Conservation (phyloP, 2,888 invertebrate genomes). For the Apantesis nais region DNA sequence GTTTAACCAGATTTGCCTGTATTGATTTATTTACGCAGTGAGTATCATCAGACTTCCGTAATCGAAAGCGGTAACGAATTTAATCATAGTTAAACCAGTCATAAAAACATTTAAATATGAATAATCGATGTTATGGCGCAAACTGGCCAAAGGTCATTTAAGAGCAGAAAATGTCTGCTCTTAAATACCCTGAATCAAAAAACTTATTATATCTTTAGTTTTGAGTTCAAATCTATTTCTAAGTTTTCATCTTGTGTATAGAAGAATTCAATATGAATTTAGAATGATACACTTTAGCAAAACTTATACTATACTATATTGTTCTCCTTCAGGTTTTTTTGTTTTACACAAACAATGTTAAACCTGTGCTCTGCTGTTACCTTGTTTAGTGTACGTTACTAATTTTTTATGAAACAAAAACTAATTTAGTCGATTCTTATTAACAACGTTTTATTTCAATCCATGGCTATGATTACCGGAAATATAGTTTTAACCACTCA, state of each 20-base stretch:
- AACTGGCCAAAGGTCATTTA: neutral
- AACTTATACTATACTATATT: neutral
- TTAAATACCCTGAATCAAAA: too few species aligned
- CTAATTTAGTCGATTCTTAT: neutral
- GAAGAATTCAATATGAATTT: neutral
- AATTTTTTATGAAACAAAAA: neutral
- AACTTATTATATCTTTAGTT: neutral
- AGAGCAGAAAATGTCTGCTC: neutral
- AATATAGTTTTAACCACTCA: neutral
- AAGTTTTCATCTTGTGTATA: neutral
- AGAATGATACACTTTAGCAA: neutral
- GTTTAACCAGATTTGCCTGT: conserved; percentile 1
- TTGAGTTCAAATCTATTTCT: neutral
- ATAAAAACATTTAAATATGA: neutral
- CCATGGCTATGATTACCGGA: neutral
- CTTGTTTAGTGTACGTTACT: neutral
- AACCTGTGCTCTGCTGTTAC: neutral
- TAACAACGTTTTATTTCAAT: neutral
- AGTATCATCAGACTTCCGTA: neutral
- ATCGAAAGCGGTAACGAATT: conserved; percentile 2
- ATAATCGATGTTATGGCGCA: neutral
- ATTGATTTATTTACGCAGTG: neutral
- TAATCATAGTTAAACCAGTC: neutral
- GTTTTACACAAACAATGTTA: neutral
- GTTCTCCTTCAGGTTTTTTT: neutral